Evolutionary conservation across 2,888 invertebrate species (phyloP).

Genomic region (Dorcus hopei): DNA sequence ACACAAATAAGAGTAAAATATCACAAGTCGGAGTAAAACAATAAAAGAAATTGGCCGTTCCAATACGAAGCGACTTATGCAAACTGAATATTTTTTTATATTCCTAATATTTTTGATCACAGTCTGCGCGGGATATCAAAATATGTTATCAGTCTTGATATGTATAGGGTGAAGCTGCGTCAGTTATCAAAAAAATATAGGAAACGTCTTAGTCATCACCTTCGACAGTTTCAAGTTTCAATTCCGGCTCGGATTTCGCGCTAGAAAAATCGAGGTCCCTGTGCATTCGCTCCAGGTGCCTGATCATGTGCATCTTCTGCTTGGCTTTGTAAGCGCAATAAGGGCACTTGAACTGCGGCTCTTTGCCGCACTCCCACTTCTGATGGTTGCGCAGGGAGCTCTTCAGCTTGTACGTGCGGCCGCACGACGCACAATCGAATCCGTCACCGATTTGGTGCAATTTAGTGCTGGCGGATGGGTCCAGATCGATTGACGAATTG

Average conservation of each 20-base stretch:
- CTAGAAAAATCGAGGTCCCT: slow-evolving; percentile 45
- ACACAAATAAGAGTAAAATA: too few species aligned
- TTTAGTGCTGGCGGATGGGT: background rate
- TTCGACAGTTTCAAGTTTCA: background rate
- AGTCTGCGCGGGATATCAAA: too few species aligned
- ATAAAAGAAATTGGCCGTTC: too few species aligned
- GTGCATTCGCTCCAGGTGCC: slow-evolving; percentile 78
- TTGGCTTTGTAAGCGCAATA: slow-evolving; percentile 76
- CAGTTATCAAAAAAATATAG: background rate
- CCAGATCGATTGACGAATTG: background rate
- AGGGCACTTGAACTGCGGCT: slow-evolving; percentile 74
- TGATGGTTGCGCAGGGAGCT: slow-evolving; percentile 25
- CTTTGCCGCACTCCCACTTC: slow-evolving; percentile 64
- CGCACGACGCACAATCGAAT: slow-evolving; percentile 16
- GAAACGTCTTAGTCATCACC: background rate
- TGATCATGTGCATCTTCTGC: slow-evolving; percentile 75
- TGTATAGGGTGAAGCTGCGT: too few species aligned
- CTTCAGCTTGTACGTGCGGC: slow-evolving; percentile 20
- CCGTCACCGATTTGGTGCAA: background rate
- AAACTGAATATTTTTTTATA: too few species aligned
- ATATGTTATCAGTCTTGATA: too few species aligned
- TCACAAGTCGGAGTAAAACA: too few species aligned
- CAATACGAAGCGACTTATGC: too few species aligned
- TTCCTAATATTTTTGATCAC: too few species aligned
- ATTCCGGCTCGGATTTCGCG: background rate